phyloP scores from a whole-genome alignment of 2,113 vertebrate genomes.

The Oncorhynchus clarkii region DNA sequence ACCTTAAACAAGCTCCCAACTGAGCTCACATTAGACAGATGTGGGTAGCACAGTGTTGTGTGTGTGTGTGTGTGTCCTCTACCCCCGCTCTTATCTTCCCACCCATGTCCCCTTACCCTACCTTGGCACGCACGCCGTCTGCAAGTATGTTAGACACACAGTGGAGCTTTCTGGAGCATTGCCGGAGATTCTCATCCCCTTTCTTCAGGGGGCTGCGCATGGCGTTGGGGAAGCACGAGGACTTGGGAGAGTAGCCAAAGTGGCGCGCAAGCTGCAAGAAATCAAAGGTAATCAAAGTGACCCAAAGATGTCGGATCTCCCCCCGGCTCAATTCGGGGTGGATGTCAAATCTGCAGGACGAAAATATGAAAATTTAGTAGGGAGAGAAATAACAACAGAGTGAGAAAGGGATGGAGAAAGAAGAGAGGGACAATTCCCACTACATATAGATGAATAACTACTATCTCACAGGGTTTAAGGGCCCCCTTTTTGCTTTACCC shows the following conservation, averaged over 20 bases:
- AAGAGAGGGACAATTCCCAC: slow-evolving; percentile 64
- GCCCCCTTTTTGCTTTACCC: slow-evolving; percentile 54
- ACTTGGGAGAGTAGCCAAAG: slow-evolving; percentile 62
- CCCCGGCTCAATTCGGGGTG: slow-evolving; percentile 63
- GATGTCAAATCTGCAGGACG: slow-evolving; percentile 61
- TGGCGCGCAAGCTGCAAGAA: slow-evolving; percentile 67
- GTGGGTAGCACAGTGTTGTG: no score
- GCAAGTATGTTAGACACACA: slow-evolving; percentile 51
- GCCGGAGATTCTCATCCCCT: slow-evolving; percentile 35
- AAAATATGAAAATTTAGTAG: slow-evolving; percentile 30
- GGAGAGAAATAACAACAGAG: not conserved
- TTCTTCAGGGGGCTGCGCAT: slow-evolving; percentile 42
- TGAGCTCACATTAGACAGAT: no score
- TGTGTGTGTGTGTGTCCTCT: not conserved
- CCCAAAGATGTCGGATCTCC: slow-evolving; percentile 60
- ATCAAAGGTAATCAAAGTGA: slow-evolving; percentile 64
- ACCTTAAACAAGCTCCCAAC: no score
- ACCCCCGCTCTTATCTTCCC: not conserved
- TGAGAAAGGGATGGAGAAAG: slow-evolving; percentile 38
- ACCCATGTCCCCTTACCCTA: not conserved
- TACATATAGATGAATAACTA: slow-evolving; percentile 57
- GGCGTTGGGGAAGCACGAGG: slow-evolving; percentile 41
- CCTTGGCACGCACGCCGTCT: slow-evolving; percentile 34
- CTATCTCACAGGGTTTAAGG: slow-evolving; percentile 75
- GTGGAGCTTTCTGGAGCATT: slow-evolving; percentile 44